Conservation (phyloP, 2,888 invertebrate species). For the Eupithecia tripunctaria region DNA sequence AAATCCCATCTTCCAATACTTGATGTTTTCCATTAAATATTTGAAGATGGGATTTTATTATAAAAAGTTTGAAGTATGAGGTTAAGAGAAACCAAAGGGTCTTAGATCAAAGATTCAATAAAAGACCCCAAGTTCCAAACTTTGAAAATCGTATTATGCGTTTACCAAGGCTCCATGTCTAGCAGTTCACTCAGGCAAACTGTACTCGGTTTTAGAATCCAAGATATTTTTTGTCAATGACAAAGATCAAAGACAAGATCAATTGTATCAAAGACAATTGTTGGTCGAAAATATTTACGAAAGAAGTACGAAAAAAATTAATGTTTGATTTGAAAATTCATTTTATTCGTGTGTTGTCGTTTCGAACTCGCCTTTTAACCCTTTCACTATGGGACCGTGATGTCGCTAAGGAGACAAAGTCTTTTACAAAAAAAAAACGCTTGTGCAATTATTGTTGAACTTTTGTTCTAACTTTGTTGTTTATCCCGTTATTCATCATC, state of each 20-base stretch:
- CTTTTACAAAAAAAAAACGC: too few species aligned
- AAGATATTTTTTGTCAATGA: neutral
- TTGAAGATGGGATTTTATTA: neutral
- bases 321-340: neutral
- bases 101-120: neutral
- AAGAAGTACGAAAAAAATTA: neutral
- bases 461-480: neutral
- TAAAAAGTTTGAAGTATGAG: neutral
- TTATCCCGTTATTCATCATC: too few species aligned
- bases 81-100: neutral
- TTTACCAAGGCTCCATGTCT: neutral
- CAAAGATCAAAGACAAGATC: neutral
- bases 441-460: neutral
- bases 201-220: neutral
- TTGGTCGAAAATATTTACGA: neutral
- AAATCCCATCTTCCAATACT: too few species aligned
- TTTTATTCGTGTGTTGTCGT: neutral
- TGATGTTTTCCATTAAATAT: too few species aligned
- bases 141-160: neutral
- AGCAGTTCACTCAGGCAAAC: neutral
- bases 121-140: neutral
- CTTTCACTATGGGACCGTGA: too few species aligned
- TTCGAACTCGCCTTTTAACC: neutral
- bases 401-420: too few species aligned
- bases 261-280: neutral